Evolutionary conservation across 2,797 vertebrate species (phyloP), one percentile per base, ranked within the genome.

Genomic region (Pangasius larnaudii): DNA sequence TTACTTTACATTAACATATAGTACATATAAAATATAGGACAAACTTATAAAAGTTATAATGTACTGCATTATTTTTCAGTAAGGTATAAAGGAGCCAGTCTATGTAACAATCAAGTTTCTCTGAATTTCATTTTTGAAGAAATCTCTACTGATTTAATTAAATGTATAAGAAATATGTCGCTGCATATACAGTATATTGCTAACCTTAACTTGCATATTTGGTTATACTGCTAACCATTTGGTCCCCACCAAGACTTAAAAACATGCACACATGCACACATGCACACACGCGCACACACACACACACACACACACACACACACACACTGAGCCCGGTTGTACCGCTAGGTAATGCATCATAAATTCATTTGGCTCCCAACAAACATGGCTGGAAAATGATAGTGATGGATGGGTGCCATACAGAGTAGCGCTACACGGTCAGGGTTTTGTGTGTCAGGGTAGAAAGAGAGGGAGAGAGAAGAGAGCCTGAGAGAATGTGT

Each of bases 291-390:
- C 5, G 39, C 72, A 65, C 77, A 79, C 59, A 89, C 51, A 86
- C 81, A 81, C 80, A 85, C 65, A 51, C 14, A 33, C 53, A 61
- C 11, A 77, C 39, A 67, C n/a, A 49, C 78, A 74, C 63, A 88
- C 61, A 84, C 78, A 61, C 49, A 83, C 67, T 11, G 61, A 67
- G 87, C 58, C 75, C 72, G 53, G 87, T 88, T 90, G 79, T 81
- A 89, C 71, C 89, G 88, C 74, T 89, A 88, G 87, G 91, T 89
- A 91, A 92, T 91, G 88, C 89, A 92, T 92, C 90, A 92, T 89
- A 91, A 91, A 90, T 89, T 90, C 39, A 92, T 91, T 90, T 92
- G 88, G 88, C 86, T 88, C 74, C 81, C 88, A 86, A 89, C 88
- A 91, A 88, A 86, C 88, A 88, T 87, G 89, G 86, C 84, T 83